These are phyloP conservation scores for Caenorhabditis wallacei DNA, from an alignment of 2,888 invertebrate genomes.

Conservation along the genomic window DNA sequence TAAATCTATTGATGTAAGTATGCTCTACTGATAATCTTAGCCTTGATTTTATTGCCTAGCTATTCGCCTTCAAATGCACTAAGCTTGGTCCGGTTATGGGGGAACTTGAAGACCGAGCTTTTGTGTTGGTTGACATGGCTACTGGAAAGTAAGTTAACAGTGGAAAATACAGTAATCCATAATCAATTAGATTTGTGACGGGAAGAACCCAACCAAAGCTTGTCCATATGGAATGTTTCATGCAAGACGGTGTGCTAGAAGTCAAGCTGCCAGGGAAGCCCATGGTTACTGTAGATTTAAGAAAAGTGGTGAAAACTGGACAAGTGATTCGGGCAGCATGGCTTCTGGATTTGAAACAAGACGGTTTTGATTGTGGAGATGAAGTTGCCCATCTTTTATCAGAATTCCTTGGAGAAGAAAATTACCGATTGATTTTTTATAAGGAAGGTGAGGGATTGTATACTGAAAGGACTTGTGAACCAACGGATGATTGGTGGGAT, in stretches of 20 bases:
- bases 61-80: conserved; percentile 70
- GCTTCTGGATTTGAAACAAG: conserved; percentile 66
- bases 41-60: conserved; percentile 28
- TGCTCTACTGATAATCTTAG: not conserved
- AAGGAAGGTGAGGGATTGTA: conserved; percentile 47
- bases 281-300: conserved; percentile 42
- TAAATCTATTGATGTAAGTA: conserved; percentile 48
- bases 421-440: conserved; percentile 59
- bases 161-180: too few relatives aligned
- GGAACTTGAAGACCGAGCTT: conserved; percentile 67
- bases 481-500: conserved; percentile 65
- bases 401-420: conserved; percentile 59
- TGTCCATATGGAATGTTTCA: conserved; percentile 52
- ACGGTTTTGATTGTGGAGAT: conserved; percentile 73
- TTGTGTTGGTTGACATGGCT: conserved; percentile 61
- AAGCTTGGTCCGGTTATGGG: conserved; percentile 53
- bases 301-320: conserved; percentile 50
- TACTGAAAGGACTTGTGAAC: conserved; percentile 61
- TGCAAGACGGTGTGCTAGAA: conserved; percentile 42
- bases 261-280: conserved; percentile 42
- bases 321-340: conserved; percentile 59
- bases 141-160: conserved; percentile 65
- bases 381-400: conserved; percentile 53
- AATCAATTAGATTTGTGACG: conserved; percentile 33
- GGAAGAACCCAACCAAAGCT: conserved; percentile 68